Evolutionary conservation across 2,113 vertebrate genomes (phyloP).

Genomic region (Catharus fuscescens): DNA sequence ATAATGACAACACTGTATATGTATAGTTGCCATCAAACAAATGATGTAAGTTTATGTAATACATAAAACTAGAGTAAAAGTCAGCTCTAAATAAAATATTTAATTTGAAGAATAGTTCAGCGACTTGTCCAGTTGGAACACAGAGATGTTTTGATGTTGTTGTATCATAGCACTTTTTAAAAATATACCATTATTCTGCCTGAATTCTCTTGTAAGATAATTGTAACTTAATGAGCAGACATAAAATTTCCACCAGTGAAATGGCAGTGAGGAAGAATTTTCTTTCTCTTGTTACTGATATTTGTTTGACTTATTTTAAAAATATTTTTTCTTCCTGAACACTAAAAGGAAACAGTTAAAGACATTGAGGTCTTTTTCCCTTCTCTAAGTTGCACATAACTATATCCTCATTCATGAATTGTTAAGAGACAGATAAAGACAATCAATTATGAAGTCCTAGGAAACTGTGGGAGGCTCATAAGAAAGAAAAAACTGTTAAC

Average conservation of each 20-base stretch:
- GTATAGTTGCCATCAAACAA: neutral
- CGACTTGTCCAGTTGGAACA: neutral
- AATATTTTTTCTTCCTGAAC: neutral
- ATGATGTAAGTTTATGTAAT: neutral
- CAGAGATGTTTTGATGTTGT: neutral
- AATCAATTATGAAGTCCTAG: neutral
- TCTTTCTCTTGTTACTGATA: neutral
- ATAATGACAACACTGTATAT: neutral
- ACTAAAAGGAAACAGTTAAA: neutral
- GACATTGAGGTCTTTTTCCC: neutral
- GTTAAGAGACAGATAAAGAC: neutral
- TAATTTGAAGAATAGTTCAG: neutral
- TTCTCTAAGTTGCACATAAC: neutral
- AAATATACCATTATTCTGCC: neutral
- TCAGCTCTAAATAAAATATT: conserved; percentile 15
- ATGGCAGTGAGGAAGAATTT: neutral
- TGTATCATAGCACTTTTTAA: neutral
- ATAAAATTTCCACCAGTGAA: neutral
- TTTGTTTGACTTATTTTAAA: neutral
- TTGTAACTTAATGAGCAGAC: neutral
- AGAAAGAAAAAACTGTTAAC: neutral
- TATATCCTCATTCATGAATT: neutral
- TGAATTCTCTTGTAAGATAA: neutral
- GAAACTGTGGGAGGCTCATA: neutral
- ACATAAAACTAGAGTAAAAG: conserved; percentile 9